Percentiles rank a stretch among this genome's conserved stretches.
These are phyloP conservation scores for Tridacna crocea DNA, from an alignment of 2,888 invertebrate species.

Conservation along the genomic window DNA sequence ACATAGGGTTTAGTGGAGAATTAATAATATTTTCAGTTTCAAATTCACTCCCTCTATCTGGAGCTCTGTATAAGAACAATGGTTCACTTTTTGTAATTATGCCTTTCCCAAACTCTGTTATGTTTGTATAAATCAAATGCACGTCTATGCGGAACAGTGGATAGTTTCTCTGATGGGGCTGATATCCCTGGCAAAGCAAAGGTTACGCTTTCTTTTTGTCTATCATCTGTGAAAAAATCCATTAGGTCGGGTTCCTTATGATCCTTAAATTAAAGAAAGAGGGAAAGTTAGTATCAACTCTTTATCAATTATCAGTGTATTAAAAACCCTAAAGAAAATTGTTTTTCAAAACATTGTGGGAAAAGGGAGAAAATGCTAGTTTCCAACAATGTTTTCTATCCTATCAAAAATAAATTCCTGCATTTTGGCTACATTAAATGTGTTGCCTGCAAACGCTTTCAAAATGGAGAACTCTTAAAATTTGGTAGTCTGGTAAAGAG, in stretches of 20 bases:
- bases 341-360: no score
- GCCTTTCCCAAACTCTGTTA: constrained; percentile 74
- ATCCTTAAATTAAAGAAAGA: constrained; percentile 36
- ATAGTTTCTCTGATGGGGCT: constrained; percentile 63
- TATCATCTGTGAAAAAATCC: constrained; percentile 77
- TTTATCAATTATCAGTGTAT: no score
- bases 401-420: no score
- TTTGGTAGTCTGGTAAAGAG: neutral
- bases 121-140: constrained; percentile 80
- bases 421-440: neutral
- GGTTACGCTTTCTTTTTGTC: constrained; percentile 75
- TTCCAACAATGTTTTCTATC: no score
- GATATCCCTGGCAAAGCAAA: constrained; percentile 67
- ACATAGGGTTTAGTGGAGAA: no score
- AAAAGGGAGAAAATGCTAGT: no score
- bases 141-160: constrained; percentile 65
- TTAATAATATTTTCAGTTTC: no score
- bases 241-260: constrained; percentile 75
- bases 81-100: constrained; percentile 23
- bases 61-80: no score
- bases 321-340: no score
- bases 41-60: no score
- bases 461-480: neutral
- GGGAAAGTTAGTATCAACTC: neutral
- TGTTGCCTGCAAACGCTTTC: neutral